Conservation (phyloP, 1,140 invertebrate species). For the Diorhabda sublineata region DNA sequence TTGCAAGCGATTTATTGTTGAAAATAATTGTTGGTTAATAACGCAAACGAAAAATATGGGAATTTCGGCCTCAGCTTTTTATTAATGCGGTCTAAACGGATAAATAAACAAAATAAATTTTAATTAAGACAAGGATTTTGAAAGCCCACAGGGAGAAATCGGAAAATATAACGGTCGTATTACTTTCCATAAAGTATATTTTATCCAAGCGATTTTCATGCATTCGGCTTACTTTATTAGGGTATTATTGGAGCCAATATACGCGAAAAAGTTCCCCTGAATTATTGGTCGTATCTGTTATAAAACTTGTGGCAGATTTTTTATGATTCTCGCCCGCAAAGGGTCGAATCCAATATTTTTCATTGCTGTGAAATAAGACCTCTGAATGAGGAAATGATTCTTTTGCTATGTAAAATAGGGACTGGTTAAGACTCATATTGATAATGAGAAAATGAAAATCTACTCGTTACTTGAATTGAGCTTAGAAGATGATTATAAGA, state of each 20-base stretch:
- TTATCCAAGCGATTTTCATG: slow-evolving; percentile 15
- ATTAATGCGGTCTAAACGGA: not conserved
- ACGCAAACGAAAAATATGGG: too few species aligned
- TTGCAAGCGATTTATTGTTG: too few species aligned
- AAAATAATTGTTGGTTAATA: too few species aligned
- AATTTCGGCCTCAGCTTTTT: too few species aligned
- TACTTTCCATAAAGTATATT: slow-evolving; percentile 15
- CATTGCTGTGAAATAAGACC: not conserved
- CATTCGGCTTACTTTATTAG: slow-evolving; percentile 14
- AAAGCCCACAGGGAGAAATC: slow-evolving; percentile 6
- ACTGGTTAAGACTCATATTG: too few species aligned
- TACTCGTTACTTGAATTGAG: too few species aligned
- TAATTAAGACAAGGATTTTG: not conserved
- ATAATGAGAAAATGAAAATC: too few species aligned
- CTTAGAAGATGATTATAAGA: too few species aligned
- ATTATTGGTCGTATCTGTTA: slow-evolving; percentile 14
- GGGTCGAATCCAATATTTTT: slow-evolving; percentile 13
- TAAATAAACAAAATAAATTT: not conserved
- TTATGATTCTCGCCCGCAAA: slow-evolving; percentile 10
- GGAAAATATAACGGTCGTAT: slow-evolving; percentile 10
- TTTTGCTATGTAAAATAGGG: not conserved
- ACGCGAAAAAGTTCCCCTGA: slow-evolving; percentile 13
- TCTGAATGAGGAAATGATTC: not conserved
- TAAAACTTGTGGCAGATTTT: slow-evolving; percentile 16
- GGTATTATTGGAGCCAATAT: slow-evolving; percentile 14